Conservation (phyloP, 2,113 vertebrate genomes). For the Nothobranchius furzeri region DNA sequence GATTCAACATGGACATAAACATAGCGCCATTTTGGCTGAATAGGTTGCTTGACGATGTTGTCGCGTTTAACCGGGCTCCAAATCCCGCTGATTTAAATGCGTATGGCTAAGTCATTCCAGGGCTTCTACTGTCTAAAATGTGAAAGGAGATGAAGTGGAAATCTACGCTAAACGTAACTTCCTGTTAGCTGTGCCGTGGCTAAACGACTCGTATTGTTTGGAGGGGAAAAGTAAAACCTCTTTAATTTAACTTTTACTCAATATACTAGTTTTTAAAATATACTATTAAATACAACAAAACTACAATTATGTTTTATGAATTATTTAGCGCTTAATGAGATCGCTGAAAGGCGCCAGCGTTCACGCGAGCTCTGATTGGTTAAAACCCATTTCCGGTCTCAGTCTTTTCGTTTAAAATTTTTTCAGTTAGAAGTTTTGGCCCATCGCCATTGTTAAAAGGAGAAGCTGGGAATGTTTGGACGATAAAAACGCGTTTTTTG, state of each 20-base stretch:
- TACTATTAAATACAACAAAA: too few relatives aligned
- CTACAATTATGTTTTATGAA: too few relatives aligned
- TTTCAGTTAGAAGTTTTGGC: slow-evolving; percentile 23
- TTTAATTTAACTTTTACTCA: neutral
- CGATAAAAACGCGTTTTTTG: neutral
- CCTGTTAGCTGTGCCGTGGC: slow-evolving; percentile 12
- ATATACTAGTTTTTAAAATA: neutral
- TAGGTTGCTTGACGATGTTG: slow-evolving; percentile 11
- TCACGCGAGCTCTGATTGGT: slow-evolving; percentile 48
- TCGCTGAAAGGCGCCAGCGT: slow-evolving; percentile 7
- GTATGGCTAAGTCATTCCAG: slow-evolving; percentile 11
- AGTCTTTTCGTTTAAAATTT: slow-evolving; percentile 60
- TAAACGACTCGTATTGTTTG: accelerated
- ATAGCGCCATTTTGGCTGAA: slow-evolving; percentile 75
- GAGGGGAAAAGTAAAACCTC: neutral
- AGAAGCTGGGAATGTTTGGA: neutral
- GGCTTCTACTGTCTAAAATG: accelerated
- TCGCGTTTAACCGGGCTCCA: neutral
- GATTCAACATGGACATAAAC: slow-evolving; percentile 61
- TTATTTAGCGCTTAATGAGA: too few relatives aligned
- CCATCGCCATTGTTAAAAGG: slow-evolving; percentile 48
- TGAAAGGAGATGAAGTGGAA: accelerated
- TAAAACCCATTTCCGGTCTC: slow-evolving; percentile 36
- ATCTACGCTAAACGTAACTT: slow-evolving; percentile 38
- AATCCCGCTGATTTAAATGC: neutral